These are phyloP conservation scores for Malaclemys terrapin DNA, from an alignment of 2,113 vertebrate genomes.

Conservation along the genomic window DNA sequence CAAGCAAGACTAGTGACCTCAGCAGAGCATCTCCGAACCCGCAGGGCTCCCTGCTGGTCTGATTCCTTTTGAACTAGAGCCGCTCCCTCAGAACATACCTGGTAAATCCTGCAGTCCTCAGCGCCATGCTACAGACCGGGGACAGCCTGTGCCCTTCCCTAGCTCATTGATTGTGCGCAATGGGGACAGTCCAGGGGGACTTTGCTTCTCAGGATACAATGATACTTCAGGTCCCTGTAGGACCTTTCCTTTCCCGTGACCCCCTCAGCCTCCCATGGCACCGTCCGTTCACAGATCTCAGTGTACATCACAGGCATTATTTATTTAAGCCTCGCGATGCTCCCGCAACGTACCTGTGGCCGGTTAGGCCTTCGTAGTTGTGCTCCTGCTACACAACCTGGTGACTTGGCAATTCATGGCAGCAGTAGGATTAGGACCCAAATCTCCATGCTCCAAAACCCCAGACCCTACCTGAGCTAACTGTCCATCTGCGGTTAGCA, in stretches of 20 bases:
- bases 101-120: not conserved
- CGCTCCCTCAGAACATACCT: accelerated
- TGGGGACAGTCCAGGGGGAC: not conserved
- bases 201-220: not conserved
- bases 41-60: not conserved
- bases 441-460: not conserved
- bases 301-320: not conserved
- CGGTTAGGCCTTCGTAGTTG: not conserved
- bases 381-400: too few species aligned
- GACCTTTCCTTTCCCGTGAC: not conserved
- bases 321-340: accelerated
- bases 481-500: not conserved
- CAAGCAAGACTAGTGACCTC: accelerated
- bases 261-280: accelerated
- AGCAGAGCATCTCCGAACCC: not conserved
- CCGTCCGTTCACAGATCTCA: not conserved
- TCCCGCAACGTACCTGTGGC: not conserved
- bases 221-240: not conserved
- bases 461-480: not conserved
- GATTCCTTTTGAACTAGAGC: not conserved
- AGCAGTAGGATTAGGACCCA: not conserved
- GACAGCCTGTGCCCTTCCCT: not conserved
- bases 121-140: too few species aligned
- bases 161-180: not conserved
- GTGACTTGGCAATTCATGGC: accelerated